These are phyloP conservation scores for Pyrocephalus nanus DNA, from an alignment of 2,797 vertebrate genomes.

Conservation along the genomic window DNA sequence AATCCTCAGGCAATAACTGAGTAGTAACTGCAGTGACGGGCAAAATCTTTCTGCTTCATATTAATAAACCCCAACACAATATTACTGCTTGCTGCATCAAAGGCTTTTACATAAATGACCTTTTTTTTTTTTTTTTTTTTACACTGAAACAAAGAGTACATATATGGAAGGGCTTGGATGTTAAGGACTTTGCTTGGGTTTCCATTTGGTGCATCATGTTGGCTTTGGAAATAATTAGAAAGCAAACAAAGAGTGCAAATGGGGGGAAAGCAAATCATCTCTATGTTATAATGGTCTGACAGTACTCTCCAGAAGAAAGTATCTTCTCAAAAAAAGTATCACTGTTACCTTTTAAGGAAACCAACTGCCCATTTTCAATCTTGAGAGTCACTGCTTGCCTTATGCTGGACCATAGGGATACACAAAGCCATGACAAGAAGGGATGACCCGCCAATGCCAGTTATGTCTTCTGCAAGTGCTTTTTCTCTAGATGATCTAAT, in stretches of 20 bases:
- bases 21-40: background rate
- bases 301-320: no score
- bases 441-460: background rate
- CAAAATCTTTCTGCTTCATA: background rate
- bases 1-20: constrained; percentile 28
- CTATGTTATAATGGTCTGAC: background rate
- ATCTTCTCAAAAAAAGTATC: background rate
- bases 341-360: background rate
- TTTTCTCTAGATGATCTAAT: background rate
- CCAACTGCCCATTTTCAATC: background rate
- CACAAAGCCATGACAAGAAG: background rate
- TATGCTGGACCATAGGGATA: background rate
- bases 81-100: background rate
- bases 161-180: background rate
- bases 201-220: background rate
- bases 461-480: background rate
- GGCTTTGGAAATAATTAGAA: background rate
- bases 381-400: background rate
- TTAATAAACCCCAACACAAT: background rate
- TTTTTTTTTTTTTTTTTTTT: background rate
- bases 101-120: background rate
- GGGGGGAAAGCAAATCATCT: background rate
- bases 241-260: background rate
- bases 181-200: background rate
- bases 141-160: background rate